Evolutionary conservation across 2,797 vertebrate species (phyloP).

Genomic region (Petrocephalus schoutedeni): DNA sequence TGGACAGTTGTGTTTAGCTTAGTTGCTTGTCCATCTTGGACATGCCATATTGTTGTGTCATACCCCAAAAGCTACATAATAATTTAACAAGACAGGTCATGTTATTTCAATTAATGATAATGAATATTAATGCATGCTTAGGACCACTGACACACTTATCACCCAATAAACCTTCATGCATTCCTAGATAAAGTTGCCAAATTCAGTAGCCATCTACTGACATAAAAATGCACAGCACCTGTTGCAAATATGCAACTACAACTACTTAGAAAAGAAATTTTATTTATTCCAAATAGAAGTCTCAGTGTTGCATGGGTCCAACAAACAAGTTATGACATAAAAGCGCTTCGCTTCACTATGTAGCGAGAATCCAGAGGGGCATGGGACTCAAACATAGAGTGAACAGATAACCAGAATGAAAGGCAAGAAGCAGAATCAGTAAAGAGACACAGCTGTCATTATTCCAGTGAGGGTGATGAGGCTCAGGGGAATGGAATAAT

Average conservation of each 20-base stretch:
- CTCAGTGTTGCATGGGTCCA: background rate
- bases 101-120: slow-evolving; percentile 4
- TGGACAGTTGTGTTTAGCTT: background rate
- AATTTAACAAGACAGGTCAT: background rate
- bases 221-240: background rate
- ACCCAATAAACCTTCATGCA: background rate
- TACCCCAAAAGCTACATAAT: background rate
- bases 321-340: background rate
- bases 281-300: background rate
- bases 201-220: background rate
- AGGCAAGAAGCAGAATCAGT: background rate
- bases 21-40: background rate
- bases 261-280: background rate
- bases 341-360: background rate
- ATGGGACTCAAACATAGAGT: background rate
- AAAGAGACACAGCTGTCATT: background rate
- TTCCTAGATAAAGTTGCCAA: background rate
- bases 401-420: background rate
- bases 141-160: background rate
- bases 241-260: background rate
- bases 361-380: background rate
- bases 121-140: background rate
- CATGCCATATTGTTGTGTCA: background rate
- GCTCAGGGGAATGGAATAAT: background rate
- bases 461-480: background rate